These are phyloP conservation scores for Elmis aenea DNA, from an alignment of 2,888 invertebrate genomes.

Conservation along the genomic window DNA sequence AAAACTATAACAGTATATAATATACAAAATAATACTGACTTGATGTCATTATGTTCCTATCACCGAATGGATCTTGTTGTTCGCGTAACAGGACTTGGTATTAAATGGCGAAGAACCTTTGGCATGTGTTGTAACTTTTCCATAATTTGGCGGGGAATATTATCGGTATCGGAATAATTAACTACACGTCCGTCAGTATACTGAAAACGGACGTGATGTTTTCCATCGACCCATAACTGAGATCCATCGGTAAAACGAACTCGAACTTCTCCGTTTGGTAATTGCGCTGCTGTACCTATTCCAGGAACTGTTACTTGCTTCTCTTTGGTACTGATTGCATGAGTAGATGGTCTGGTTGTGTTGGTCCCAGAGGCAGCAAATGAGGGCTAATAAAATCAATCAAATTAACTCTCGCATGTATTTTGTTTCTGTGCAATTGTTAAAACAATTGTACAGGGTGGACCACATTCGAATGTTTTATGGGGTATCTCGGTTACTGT, in stretches of 20 bases:
- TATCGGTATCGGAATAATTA: conserved; percentile 39
- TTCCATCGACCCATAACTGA: conserved; percentile 42
- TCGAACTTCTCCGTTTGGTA: conserved; percentile 40
- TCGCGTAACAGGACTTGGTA: conserved; percentile 35
- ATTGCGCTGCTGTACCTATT: conserved; percentile 40
- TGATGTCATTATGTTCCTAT: neutral
- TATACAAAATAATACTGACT: no score
- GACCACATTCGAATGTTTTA: no score
- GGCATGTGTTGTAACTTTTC: conserved; percentile 50
- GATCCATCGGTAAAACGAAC: conserved; percentile 41
- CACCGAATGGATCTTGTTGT: neutral
- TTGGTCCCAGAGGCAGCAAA: conserved; percentile 36
- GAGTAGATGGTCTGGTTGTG: conserved; percentile 26
- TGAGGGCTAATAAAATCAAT: conserved; percentile 36
- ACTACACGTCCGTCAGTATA: conserved; percentile 37
- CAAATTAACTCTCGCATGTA: no score
- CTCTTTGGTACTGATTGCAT: conserved; percentile 28
- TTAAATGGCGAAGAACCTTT: conserved; percentile 45
- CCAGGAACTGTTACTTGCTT: conserved; percentile 39
- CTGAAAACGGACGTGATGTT: conserved; percentile 39
- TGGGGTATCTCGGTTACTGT: no score
- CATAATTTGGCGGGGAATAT: conserved; percentile 41
- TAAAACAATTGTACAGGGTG: no score
- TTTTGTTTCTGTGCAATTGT: no score
- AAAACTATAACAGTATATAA: no score